Conservation (phyloP, 2,113 vertebrate species). For the Hypocryptadius cinnamomeus region DNA sequence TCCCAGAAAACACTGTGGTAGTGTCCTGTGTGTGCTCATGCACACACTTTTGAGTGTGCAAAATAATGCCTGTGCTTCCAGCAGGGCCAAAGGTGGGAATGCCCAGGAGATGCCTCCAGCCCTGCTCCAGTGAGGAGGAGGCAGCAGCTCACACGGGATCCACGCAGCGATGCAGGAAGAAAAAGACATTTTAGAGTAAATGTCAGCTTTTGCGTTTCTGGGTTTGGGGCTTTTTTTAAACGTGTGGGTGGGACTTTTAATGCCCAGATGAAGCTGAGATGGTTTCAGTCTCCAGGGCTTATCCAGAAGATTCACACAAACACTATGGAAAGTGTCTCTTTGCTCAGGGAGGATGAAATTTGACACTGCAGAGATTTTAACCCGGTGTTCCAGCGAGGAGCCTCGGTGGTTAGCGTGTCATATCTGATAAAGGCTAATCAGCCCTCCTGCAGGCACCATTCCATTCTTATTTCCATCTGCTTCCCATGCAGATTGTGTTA, state of each 20-base stretch:
- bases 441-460: constrained; percentile 34
- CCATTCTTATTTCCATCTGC: constrained; percentile 20
- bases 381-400: neutral
- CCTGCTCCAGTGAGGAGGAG: neutral
- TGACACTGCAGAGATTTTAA: constrained; percentile 18
- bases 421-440: constrained; percentile 38
- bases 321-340: constrained; percentile 39
- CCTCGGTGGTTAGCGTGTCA: constrained; percentile 4
- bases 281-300: constrained; percentile 8
- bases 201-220: constrained; percentile 33
- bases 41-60: neutral
- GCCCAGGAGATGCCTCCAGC: neutral
- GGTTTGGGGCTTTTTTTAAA: constrained; percentile 46
- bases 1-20: neutral
- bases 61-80: neutral
- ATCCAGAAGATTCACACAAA: constrained; percentile 29
- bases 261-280: constrained; percentile 3
- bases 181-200: constrained; percentile 45
- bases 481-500: neutral
- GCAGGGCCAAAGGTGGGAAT: neutral
- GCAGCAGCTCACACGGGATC: neutral
- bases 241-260: neutral
- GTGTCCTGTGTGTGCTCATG: neutral
- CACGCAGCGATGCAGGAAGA: neutral
- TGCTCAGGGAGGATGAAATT: constrained; percentile 1